Conservation (phyloP, 1,140 invertebrate genomes). For the Periplaneta americana region DNA sequence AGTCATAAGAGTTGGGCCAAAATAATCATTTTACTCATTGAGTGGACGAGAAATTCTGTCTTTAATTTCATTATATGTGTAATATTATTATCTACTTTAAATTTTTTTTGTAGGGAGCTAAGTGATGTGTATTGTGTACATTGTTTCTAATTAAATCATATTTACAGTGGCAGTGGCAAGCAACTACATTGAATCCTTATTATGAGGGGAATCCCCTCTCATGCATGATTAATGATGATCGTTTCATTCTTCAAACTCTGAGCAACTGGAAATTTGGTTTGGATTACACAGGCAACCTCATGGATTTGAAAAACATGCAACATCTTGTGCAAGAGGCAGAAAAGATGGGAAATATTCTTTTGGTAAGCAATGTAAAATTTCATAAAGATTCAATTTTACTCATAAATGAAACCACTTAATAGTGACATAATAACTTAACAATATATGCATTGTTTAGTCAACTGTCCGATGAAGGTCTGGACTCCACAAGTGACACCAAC, state of each 20-base stretch:
- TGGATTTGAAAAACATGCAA: constrained; percentile 57
- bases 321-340: constrained; percentile 44
- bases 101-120: neutral
- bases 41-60: too few relatives aligned
- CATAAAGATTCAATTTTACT: too few relatives aligned
- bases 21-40: too few relatives aligned
- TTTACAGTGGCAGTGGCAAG: constrained; percentile 77
- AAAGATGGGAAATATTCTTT: constrained; percentile 26
- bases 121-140: neutral
- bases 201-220: constrained; percentile 76
- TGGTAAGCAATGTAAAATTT: too few relatives aligned
- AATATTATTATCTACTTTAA: neutral
- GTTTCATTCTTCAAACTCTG: constrained; percentile 72
- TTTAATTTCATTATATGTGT: neutral
- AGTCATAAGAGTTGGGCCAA: too few relatives aligned
- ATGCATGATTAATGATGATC: constrained; percentile 77
- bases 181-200: constrained; percentile 84
- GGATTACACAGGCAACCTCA: constrained; percentile 81
- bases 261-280: constrained; percentile 80
- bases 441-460: too few relatives aligned
- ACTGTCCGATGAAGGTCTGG: too few relatives aligned
- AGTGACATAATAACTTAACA: too few relatives aligned
- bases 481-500: too few relatives aligned
- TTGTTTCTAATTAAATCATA: neutral
- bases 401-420: too few relatives aligned